Evolutionary conservation across 2,888 invertebrate species (phyloP).

Genomic region (Eilema sororculum): DNA sequence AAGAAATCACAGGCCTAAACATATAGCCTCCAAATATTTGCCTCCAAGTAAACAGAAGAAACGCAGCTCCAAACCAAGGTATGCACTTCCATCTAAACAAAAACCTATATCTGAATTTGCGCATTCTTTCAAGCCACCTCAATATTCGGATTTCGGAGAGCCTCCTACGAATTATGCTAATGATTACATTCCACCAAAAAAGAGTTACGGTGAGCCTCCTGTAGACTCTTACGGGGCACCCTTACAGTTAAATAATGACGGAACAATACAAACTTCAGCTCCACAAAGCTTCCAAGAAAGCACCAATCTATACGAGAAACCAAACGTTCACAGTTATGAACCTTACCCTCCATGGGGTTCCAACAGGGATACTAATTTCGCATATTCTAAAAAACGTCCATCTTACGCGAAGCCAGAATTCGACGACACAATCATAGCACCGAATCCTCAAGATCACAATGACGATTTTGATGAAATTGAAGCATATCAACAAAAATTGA

Average conservation of each 20-base stretch:
- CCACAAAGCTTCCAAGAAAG: constrained; percentile 47
- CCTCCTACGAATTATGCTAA: constrained; percentile 60
- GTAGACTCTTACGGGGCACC: constrained; percentile 72
- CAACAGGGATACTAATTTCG: constrained; percentile 49
- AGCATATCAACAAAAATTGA: background rate
- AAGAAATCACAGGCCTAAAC: constrained; percentile 49
- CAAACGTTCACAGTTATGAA: constrained; percentile 33
- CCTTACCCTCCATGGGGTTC: constrained; percentile 54
- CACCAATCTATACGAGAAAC: constrained; percentile 19
- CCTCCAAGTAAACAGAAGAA: constrained; percentile 22
- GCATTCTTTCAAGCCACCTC: constrained; percentile 55
- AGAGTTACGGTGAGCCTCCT: constrained; percentile 65
- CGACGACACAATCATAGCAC: constrained; percentile 20
- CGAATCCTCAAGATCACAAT: constrained; percentile 16
- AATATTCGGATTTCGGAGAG: constrained; percentile 69
- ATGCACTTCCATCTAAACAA: constrained; percentile 55
- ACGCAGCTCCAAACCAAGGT: constrained; percentile 50
- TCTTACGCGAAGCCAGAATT: constrained; percentile 14
- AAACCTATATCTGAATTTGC: constrained; percentile 50
- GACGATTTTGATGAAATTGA: constrained; percentile 16
- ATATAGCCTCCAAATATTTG: constrained; percentile 25
- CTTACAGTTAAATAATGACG: constrained; percentile 50
- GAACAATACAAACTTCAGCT: constrained; percentile 34
- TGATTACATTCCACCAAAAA: constrained; percentile 51
- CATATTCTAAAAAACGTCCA: constrained; percentile 30